These are phyloP conservation scores for Crotalus horridus DNA, from an alignment of 2,113 vertebrate species.

Conservation along the genomic window DNA sequence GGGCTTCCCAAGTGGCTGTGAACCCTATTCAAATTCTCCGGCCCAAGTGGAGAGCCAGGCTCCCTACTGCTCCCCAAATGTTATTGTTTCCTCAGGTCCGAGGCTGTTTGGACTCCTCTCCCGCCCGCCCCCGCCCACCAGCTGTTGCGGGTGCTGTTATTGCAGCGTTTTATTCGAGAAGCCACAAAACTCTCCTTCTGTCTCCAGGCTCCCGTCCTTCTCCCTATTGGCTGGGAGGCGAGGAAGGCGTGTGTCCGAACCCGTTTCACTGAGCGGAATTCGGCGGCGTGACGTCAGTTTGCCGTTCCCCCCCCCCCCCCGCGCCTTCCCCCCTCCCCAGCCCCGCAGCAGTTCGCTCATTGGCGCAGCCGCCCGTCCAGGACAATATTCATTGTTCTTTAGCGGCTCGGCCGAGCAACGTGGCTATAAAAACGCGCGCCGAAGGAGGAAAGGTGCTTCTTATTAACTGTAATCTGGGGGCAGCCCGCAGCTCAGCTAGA, in stretches of 20 bases:
- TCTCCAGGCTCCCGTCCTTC: background rate
- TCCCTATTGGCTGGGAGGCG: conserved; percentile 63
- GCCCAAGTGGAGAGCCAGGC: background rate
- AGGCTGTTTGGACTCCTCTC: background rate
- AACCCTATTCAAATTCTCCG: background rate
- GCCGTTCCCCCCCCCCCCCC: conserved; percentile 5
- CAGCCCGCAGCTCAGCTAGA: background rate
- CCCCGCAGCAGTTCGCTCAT: conserved; percentile 66
- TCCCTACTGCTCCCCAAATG: background rate
- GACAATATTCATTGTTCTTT: conserved; percentile 75
- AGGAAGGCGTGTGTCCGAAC: conserved; percentile 64
- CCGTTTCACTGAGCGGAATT: conserved; percentile 74
- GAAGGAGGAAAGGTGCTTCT: conserved; percentile 67
- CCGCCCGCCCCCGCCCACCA: conserved; percentile 3
- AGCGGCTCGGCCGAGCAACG: conserved; percentile 52
- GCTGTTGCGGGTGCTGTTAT: conserved; percentile 46
- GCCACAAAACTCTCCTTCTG: conserved; percentile 33
- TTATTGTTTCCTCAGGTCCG: background rate
- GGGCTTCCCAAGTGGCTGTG: conserved; percentile 9
- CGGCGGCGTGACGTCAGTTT: conserved; percentile 80
- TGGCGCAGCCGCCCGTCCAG: conserved; percentile 71
- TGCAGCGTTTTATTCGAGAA: conserved; percentile 23
- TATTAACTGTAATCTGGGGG: conserved; percentile 53
- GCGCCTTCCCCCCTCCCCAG: conserved; percentile 41
- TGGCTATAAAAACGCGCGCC: conserved; percentile 77